Evolutionary conservation across 2,888 invertebrate genomes (phyloP).

Genomic region (Leistus spinibarbis): DNA sequence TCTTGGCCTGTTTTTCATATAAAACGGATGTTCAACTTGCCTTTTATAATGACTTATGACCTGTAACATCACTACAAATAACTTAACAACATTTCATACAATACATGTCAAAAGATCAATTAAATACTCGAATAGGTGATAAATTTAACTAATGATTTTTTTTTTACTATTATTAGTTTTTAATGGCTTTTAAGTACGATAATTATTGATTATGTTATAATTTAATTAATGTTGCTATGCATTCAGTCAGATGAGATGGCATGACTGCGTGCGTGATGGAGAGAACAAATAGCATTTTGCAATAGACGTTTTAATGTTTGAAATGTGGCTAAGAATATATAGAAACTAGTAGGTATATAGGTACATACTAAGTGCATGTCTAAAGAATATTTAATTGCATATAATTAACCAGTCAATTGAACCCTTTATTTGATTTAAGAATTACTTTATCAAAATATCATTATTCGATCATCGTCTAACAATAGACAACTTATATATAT

Average conservation of each 20-base stretch:
- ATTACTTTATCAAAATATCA: too few species aligned
- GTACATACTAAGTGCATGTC: too few species aligned
- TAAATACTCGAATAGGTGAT: background rate
- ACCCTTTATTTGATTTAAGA: too few species aligned
- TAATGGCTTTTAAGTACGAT: background rate
- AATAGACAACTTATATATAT: too few species aligned
- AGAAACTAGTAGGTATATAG: too few species aligned
- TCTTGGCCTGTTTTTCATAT: slow-evolving; percentile 13
- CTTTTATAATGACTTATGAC: slow-evolving; percentile 19
- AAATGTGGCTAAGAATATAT: too few species aligned
- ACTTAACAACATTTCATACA: background rate
- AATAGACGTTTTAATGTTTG: too few species aligned
- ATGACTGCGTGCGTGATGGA: too few species aligned
- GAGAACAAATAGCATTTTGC: background rate
- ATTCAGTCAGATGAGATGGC: background rate
- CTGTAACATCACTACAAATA: background rate
- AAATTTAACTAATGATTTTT: background rate
- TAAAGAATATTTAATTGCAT: too few species aligned
- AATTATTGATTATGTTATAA: background rate
- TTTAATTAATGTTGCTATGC: background rate
- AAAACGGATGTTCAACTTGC: slow-evolving; percentile 15
- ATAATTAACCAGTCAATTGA: too few species aligned
- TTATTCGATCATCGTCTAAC: too few species aligned
- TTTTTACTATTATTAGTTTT: background rate
- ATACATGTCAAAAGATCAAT: background rate